A percentile compares a stretch with the other conserved stretches of the same genome.
phyloP scores from a whole-genome alignment of 2,888 invertebrate genomes.

The Netelia fuscicornis region DNA sequence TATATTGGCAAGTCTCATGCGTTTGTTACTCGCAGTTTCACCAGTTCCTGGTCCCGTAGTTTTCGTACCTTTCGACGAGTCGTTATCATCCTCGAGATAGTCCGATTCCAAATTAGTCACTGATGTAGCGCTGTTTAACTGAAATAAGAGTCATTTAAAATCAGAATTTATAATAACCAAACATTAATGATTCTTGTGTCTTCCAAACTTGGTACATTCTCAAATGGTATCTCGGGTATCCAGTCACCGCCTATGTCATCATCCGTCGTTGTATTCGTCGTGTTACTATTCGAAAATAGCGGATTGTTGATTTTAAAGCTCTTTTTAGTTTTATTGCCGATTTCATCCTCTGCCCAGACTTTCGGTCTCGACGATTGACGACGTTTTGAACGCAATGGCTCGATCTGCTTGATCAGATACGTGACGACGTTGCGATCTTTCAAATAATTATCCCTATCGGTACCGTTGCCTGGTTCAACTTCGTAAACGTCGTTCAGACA shows the following conservation, averaged over 20 bases:
- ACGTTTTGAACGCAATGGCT: conserved; percentile 88
- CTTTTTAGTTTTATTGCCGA: conserved; percentile 81
- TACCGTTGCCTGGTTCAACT: conserved; percentile 96
- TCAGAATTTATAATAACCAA: no score
- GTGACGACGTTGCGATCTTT: conserved; percentile 95
- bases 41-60: conserved; percentile 71
- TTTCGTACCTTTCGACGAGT: conserved; percentile 76
- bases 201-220: conserved; percentile 89
- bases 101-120: conserved; percentile 82
- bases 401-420: conserved; percentile 93
- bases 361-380: conserved; percentile 85
- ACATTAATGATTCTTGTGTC: background rate
- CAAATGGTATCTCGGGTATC: conserved; percentile 97
- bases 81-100: conserved; percentile 82
- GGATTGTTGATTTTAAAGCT: conserved; percentile 82
- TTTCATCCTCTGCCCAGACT: conserved; percentile 78
- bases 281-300: conserved; percentile 76
- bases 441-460: conserved; percentile 92
- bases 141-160: conserved; percentile 25
- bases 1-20: conserved; percentile 95
- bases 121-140: conserved; percentile 83
- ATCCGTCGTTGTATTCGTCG: conserved; percentile 87
- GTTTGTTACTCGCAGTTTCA: conserved; percentile 95
- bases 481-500: conserved; percentile 96
- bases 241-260: conserved; percentile 93